Percentiles rank a stretch among this genome's conserved stretches.
phyloP scores from a whole-genome alignment of 2,797 vertebrate species.

The Helarctos malayanus region DNA sequence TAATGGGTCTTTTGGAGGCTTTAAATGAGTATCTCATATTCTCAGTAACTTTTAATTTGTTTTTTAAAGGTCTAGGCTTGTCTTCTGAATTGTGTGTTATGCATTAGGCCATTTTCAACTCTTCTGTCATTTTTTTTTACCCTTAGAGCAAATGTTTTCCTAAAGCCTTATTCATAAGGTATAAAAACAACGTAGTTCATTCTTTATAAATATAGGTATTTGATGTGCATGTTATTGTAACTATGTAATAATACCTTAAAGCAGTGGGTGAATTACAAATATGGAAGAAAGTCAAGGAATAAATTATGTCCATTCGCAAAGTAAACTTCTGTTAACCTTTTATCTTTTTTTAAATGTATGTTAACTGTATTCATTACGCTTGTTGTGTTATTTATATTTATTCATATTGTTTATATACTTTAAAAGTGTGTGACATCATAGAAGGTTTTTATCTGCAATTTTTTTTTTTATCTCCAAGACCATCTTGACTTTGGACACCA shows the following conservation, averaged over 20 bases:
- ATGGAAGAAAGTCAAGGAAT: neutral
- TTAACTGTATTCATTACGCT: neutral
- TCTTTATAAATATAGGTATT: neutral
- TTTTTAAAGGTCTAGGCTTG: neutral
- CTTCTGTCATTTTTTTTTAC: neutral
- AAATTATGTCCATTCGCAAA: neutral
- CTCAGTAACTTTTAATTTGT: constrained; percentile 7
- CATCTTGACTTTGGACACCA: neutral
- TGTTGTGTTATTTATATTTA: neutral
- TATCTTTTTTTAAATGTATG: neutral
- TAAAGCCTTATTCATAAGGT: neutral
- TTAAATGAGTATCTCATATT: constrained; percentile 28
- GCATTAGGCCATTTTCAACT: neutral
- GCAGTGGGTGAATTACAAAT: constrained; percentile 7
- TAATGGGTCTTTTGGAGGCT: constrained; percentile 33
- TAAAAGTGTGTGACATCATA: neutral
- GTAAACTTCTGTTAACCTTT: neutral
- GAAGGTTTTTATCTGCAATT: neutral
- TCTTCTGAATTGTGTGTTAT: constrained; percentile 38
- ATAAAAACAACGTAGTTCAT: neutral
- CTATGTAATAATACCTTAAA: neutral
- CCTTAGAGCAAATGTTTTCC: neutral
- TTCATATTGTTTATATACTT: neutral
- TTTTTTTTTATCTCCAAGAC: neutral
- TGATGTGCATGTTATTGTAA: constrained; percentile 21